A percentile compares a stretch with the other conserved stretches of the same genome.
phyloP scores from a whole-genome alignment of 2,797 vertebrate species.

The Graptemys geographica region DNA sequence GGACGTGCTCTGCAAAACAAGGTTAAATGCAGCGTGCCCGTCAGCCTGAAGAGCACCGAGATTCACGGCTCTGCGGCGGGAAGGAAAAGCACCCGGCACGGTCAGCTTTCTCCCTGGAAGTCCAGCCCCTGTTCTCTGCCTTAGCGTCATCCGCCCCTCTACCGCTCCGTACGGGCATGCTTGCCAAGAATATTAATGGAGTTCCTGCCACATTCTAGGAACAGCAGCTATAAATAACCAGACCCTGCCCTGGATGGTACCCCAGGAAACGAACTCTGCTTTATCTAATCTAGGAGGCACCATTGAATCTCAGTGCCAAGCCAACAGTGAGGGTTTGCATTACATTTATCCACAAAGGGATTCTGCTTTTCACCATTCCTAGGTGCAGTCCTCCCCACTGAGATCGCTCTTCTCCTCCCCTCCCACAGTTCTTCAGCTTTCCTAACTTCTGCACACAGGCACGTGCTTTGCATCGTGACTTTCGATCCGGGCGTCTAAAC shows the following conservation, averaged over 20 bases:
- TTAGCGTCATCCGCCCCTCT: not conserved
- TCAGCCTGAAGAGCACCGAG: conserved; percentile 4
- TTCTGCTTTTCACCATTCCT: fast-evolving
- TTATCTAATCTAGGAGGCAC: conserved; percentile 10
- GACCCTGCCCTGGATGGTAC: not conserved
- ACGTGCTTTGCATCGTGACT: not conserved
- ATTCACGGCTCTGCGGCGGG: fast-evolving
- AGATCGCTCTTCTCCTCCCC: fast-evolving
- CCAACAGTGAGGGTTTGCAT: not conserved
- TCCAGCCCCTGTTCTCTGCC: not conserved
- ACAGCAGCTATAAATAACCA: conserved; percentile 31
- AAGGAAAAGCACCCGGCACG: not conserved
- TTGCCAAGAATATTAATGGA: not conserved
- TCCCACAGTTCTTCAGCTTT: not conserved
- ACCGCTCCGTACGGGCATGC: not conserved
- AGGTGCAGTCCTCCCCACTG: fast-evolving
- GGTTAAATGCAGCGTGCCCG: not conserved
- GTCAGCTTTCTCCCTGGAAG: not conserved
- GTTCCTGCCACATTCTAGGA: not conserved
- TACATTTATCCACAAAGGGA: not conserved
- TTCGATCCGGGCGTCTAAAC: not conserved
- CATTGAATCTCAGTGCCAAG: not conserved
- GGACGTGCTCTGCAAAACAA: conserved; percentile 91
- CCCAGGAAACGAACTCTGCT: not conserved
- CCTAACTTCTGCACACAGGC: not conserved